A percentile compares a stretch with the other conserved stretches of the same genome.
phyloP scores from a whole-genome alignment of 2,113 vertebrate species.

The Ctenodactylus gundi region DNA sequence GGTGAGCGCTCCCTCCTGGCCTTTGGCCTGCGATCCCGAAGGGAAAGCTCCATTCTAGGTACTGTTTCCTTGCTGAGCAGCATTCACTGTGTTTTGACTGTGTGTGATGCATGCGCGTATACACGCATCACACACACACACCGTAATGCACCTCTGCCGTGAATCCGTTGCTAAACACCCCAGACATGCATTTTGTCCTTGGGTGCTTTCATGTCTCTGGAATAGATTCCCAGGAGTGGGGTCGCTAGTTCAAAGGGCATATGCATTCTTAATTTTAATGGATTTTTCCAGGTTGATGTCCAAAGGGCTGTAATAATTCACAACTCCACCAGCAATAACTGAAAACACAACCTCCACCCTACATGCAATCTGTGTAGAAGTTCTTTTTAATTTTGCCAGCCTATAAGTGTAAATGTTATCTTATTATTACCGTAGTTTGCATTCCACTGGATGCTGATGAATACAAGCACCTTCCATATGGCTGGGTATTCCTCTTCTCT shows the following conservation, averaged over 20 bases:
- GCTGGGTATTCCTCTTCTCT: constrained; percentile 19
- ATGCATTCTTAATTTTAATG: constrained; percentile 67
- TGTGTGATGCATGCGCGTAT: too few relatives aligned
- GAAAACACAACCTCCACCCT: not conserved
- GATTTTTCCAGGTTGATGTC: constrained; percentile 58
- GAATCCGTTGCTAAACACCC: not conserved
- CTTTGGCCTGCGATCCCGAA: not conserved
- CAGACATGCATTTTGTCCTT: not conserved
- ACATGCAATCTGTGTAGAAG: not conserved
- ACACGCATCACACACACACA: too few relatives aligned
- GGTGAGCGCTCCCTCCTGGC: too few relatives aligned
- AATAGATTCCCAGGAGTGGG: constrained; percentile 4
- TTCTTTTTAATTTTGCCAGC: constrained; percentile 5
- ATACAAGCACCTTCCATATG: not conserved
- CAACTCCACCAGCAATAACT: constrained; percentile 23
- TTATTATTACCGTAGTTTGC: constrained; percentile 45
- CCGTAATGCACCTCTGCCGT: accelerated
- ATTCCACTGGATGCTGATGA: constrained; percentile 44
- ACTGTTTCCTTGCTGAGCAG: not conserved
- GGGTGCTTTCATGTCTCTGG: not conserved
- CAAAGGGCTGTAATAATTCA: constrained; percentile 52
- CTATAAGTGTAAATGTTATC: not conserved
- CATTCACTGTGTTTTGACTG: not conserved
- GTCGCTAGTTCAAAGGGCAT: constrained; percentile 46
- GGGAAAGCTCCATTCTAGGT: not conserved